Conservation (phyloP, 64 coral and sea anemone species). For the Anthopleura sola region DNA sequence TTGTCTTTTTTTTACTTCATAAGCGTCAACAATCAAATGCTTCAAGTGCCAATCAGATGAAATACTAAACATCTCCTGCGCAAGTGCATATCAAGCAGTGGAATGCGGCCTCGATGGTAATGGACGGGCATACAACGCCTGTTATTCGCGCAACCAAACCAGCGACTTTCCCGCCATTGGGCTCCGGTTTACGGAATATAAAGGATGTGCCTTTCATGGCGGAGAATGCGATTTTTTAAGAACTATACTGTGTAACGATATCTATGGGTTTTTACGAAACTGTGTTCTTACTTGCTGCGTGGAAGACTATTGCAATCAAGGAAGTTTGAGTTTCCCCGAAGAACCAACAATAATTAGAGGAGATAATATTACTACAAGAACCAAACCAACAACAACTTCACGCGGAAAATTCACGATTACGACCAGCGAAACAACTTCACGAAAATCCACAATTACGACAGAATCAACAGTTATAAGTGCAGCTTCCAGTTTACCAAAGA, state of each 20-base stretch:
- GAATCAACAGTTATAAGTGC: background rate
- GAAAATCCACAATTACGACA: background rate
- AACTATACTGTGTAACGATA: background rate
- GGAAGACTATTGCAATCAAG: slow-evolving; percentile 7
- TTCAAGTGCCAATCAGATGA: background rate
- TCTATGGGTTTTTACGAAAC: background rate
- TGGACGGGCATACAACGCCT: slow-evolving; percentile 20
- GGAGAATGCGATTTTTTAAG: slow-evolving; percentile 10
- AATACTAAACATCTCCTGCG: background rate
- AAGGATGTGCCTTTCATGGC: slow-evolving; percentile 1
- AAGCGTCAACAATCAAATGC: background rate
- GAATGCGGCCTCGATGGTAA: background rate
- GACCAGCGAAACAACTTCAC: background rate
- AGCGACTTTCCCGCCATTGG: background rate
- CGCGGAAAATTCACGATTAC: too few species aligned
- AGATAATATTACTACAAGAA: background rate
- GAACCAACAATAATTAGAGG: background rate
- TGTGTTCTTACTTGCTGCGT: slow-evolving; percentile 3
- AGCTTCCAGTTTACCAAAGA: background rate
- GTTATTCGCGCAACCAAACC: background rate
- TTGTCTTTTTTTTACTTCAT: background rate
- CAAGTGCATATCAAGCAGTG: background rate
- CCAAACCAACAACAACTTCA: background rate
- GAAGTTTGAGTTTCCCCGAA: background rate
- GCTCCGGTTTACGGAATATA: background rate